Evolutionary conservation across 2,113 vertebrate species (phyloP).

Genomic region (Harpagus bidentatus): DNA sequence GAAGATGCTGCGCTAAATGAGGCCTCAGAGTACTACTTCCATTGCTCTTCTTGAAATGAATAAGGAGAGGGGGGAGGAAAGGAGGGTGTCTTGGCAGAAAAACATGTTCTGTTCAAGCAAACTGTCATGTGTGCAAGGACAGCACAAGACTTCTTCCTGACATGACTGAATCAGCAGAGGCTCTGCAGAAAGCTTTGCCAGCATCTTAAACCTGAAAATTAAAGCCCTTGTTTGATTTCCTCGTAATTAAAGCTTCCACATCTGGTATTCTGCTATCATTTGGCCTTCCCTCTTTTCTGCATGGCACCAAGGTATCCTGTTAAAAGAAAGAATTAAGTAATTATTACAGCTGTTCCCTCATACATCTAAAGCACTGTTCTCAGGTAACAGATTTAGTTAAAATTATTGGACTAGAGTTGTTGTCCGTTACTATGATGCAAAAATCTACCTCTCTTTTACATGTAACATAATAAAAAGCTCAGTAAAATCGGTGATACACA

Average conservation of each 20-base stretch:
- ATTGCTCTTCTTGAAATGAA: background rate
- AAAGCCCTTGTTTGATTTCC: background rate
- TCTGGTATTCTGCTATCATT: background rate
- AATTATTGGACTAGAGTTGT: background rate
- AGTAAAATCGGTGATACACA: background rate
- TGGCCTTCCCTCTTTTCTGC: background rate
- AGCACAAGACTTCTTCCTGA: background rate
- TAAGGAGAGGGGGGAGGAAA: background rate
- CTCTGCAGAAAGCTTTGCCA: background rate
- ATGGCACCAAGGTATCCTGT: background rate
- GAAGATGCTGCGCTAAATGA: background rate
- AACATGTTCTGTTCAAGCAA: background rate
- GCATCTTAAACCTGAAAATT: background rate
- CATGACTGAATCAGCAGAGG: background rate
- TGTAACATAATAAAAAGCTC: background rate
- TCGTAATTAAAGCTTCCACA: background rate
- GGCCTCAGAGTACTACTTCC: background rate
- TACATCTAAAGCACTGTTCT: background rate
- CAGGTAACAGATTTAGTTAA: background rate
- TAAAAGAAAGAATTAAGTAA: background rate
- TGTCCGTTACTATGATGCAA: background rate
- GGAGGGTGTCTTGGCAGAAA: background rate
- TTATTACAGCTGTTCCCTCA: background rate
- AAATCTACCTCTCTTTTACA: background rate
- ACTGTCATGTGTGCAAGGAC: background rate